Evolutionary conservation across 2,888 invertebrate species (phyloP).

Genomic region (Apodemia mormo): DNA sequence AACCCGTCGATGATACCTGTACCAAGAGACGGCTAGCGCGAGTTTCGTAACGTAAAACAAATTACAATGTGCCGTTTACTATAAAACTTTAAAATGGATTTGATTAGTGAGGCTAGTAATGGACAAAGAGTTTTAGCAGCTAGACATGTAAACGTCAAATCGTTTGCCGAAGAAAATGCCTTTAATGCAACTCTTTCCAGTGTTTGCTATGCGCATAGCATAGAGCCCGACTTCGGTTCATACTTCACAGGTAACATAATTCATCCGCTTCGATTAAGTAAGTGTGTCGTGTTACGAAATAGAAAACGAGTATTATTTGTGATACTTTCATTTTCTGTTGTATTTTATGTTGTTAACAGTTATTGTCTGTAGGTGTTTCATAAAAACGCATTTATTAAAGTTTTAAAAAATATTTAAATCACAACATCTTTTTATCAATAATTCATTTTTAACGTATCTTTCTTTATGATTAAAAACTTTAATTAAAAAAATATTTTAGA

Average conservation of each 20-base stretch:
- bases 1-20: conserved; percentile 31
- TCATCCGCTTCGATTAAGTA: conserved; percentile 18
- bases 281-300: conserved; percentile 7
- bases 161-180: conserved; percentile 50
- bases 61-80: conserved; percentile 19
- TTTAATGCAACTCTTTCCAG: conserved; percentile 58
- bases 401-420: no score
- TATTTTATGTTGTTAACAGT: background rate
- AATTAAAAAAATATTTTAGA: no score
- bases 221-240: conserved; percentile 63
- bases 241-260: conserved; percentile 63
- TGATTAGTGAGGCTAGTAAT: conserved; percentile 55
- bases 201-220: conserved; percentile 61
- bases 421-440: no score
- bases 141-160: conserved; percentile 61
- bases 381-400: no score
- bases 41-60: conserved; percentile 8
- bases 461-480: no score
- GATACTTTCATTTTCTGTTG: conserved; percentile 2
- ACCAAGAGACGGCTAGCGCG: conserved; percentile 19
- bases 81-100: conserved; percentile 53
- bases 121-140: conserved; percentile 52
- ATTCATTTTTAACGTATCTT: no score
- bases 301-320: conserved; percentile 2
- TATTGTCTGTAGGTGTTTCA: background rate